Base-by-base conservation (phyloP, 2,113 vertebrate species). In the Mugil cephalus region DNA sequence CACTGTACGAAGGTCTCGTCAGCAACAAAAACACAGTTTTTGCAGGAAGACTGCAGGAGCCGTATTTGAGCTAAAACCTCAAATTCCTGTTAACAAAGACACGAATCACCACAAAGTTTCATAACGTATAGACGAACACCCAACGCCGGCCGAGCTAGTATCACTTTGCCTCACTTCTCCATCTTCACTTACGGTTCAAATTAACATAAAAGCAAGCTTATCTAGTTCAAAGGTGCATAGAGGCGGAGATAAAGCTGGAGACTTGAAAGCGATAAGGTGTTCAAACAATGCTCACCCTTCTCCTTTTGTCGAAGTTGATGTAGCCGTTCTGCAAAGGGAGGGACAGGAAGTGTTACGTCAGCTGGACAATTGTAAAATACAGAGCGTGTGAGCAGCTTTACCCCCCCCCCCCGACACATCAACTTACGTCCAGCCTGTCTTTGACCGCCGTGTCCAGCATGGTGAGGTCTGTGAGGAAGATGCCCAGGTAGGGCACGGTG, bases 221-320 rank as follows among this genome's bases (percentile, higher is more conserved):
- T 34, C 21, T 47, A 51, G 62, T 55, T 55, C 40, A 55, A 19
- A 46, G 35, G 24, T 30, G 24, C 24, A n/a, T n/a, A n/a, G n/a
- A n/a, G n/a, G n/a, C 24, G 5, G 24, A 30, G 24, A 5, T 30
- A 30, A 30, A 30, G 2, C 24, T 30, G 5, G n/a, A n/a, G n/a
- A n/a, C 4, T 7, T 19, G 40, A 14, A 36, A 39, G 6, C 3
- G 12, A 59, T 30, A 5, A 13, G 1, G 7, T 43, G 12, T 39
- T 61, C 0, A 35, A 34, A 50, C 65, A 1, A 30, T 63, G 83
- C 90, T 92, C 87, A 97, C 96, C 90, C 96, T 94, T 70, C 96
- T 93, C 81, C 95, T 92, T 86, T 98, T 97, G 88, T 98, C 96
- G 56, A 97, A 97, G 91, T 98, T 97, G 85, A 98, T 95, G 86